Evolutionary conservation across 2,797 vertebrate species (phyloP), one percentile per base, ranked within the genome.

Genomic region (Hipposideros larvatus): DNA sequence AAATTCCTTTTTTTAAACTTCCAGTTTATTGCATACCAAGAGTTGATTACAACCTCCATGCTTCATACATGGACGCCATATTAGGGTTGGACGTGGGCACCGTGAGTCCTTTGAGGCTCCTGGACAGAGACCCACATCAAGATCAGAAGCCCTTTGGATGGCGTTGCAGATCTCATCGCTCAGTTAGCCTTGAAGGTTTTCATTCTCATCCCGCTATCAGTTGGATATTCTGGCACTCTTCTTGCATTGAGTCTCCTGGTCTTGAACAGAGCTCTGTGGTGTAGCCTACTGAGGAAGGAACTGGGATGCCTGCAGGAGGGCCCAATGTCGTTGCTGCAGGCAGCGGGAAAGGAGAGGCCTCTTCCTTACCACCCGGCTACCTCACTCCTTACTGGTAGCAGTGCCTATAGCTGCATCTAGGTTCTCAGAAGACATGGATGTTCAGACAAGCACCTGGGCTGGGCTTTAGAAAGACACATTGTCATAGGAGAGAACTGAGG

Each of bases 1-100:
- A 98, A 98, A 97, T 97, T 98, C 84, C 98, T 98, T 98, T 98
- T 98, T 98, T 98, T 96, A 98, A 98, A 98, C 94, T 97, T 98
- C 97, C 97, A 98, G 96, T 98, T 98, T 98, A 97, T 98, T 98
- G 98, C 97, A 77, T 98, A 98, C 98, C 75, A 86, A 98, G 98
- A 98, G 97, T 98, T 98, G 98, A 98, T 96, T 94, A 97, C 97
- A 97, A 98, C 97, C 97, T 98, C 97, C 97, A 95, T 89, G 78
- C 97, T 97, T 98, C 97, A 61, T 98, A 97, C 96, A 95, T 1
- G 85, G 98, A 98, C 84, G 48, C 98, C 94, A 74, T 73, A 66
- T 85, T 93, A 95, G 66, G 98, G 96, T 87, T 97, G 96, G 96
- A 82, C 79, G 37, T 94, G 97, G 98, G 97, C 91, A 96, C 95